Evolutionary conservation across 35 echinoderm and acorn worm genomes (phyloP).

Genomic region (Hemicentrotus pulcherrimus): DNA sequence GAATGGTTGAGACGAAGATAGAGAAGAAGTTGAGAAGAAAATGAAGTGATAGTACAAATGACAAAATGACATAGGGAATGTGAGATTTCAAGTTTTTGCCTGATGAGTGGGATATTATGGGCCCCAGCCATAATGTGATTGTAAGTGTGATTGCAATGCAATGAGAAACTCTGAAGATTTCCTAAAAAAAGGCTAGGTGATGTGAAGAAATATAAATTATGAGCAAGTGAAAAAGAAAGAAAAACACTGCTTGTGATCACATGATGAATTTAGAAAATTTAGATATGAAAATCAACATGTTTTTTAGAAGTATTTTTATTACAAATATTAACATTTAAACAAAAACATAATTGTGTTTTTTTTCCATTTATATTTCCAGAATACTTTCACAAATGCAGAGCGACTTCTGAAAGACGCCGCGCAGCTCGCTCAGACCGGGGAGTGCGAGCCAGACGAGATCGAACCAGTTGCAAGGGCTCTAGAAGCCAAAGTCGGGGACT

Average conservation of each 20-base stretch:
- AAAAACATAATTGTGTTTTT: background rate
- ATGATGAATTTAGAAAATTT: too few species aligned
- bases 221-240: background rate
- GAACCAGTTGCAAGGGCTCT: conserved; percentile 74
- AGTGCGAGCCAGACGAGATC: conserved; percentile 94
- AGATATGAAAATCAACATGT: background rate
- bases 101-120: background rate
- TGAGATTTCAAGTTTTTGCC: background rate
- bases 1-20: background rate
- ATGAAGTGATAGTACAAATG: background rate
- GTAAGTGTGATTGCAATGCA: background rate
- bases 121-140: background rate
- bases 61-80: background rate
- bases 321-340: background rate
- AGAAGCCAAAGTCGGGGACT: conserved; percentile 80
- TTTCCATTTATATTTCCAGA: conserved; percentile 53
- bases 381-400: conserved; percentile 97
- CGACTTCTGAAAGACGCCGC: conserved; percentile 78
- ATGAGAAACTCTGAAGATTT: too few species aligned
- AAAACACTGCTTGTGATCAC: too few species aligned
- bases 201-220: background rate
- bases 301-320: background rate
- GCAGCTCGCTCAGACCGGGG: conserved; percentile 85
- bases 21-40: background rate
- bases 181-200: too few species aligned